These are phyloP conservation scores for Lepidotrigona ventralis DNA, from an alignment of 1,140 invertebrate species.

Conservation along the genomic window DNA sequence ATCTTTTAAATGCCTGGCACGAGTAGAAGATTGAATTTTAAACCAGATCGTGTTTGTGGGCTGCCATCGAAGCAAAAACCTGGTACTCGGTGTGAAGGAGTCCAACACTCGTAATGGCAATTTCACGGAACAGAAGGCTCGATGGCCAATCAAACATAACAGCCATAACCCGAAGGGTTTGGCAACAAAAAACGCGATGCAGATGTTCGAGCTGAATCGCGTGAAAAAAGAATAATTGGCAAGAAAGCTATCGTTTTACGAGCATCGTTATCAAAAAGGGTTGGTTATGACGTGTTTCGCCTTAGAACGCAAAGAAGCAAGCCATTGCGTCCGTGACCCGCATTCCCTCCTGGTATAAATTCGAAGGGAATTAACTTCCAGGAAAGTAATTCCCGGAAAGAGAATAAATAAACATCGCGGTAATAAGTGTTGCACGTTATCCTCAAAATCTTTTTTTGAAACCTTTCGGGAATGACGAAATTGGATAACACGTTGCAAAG, in stretches of 20 bases:
- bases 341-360: slow-evolving; percentile 26
- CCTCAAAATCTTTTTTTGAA: not conserved
- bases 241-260: slow-evolving; percentile 10
- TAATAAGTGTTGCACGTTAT: not conserved
- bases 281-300: slow-evolving; percentile 16
- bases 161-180: slow-evolving; percentile 15
- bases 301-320: slow-evolving; percentile 33
- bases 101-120: not conserved
- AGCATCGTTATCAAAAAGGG: slow-evolving; percentile 37
- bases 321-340: slow-evolving; percentile 47
- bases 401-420: not conserved
- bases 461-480: no score
- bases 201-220: not conserved
- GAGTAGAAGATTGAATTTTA: not conserved
- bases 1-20: not conserved
- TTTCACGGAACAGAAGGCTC: slow-evolving; percentile 4
- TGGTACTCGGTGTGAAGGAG: not conserved
- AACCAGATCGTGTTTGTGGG: not conserved
- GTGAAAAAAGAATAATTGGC: slow-evolving; percentile 19
- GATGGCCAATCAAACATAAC: not conserved
- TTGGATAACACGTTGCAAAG: no score
- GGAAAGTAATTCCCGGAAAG: not conserved
- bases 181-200: not conserved
- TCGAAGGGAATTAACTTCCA: slow-evolving; percentile 18
- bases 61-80: not conserved